phyloP scores from a whole-genome alignment of 2,888 invertebrate species.

The Nemurella pictetii region DNA sequence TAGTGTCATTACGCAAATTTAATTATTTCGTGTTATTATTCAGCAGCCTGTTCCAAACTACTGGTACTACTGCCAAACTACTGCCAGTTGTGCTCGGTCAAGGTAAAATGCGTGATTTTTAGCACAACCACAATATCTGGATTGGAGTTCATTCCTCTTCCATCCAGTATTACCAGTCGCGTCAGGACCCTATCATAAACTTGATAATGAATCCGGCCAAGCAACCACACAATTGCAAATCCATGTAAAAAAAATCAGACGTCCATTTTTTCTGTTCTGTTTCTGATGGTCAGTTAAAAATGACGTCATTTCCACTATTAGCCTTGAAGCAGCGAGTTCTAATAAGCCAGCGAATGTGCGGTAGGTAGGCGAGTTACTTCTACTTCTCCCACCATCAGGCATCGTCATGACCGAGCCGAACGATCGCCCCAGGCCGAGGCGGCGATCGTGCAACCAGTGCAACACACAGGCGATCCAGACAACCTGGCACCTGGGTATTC shows the following conservation, averaged over 20 bases:
- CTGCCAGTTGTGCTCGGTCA: neutral
- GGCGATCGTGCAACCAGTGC: neutral
- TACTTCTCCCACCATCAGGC: neutral
- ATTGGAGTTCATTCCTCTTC: neutral
- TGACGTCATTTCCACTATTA: conserved; percentile 12
- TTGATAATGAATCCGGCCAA: neutral
- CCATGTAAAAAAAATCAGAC: neutral
- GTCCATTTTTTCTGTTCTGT: neutral
- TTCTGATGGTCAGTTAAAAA: conserved; percentile 11
- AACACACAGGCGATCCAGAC: neutral
- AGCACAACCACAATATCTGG: neutral
- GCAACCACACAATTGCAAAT: neutral
- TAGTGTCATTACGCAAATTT: neutral
- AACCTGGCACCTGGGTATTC: conserved; percentile 15
- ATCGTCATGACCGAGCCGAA: neutral
- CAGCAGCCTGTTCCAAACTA: neutral
- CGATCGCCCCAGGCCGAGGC: neutral
- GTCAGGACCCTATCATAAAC: neutral
- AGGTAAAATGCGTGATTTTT: neutral
- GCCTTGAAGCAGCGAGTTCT: conserved; percentile 14
- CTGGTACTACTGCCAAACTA: neutral
- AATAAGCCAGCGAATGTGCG: conserved; percentile 11
- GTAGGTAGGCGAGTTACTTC: neutral
- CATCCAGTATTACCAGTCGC: neutral
- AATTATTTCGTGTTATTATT: neutral